Evolutionary conservation across 2,113 vertebrate species (phyloP).

Genomic region (Calonectris borealis): DNA sequence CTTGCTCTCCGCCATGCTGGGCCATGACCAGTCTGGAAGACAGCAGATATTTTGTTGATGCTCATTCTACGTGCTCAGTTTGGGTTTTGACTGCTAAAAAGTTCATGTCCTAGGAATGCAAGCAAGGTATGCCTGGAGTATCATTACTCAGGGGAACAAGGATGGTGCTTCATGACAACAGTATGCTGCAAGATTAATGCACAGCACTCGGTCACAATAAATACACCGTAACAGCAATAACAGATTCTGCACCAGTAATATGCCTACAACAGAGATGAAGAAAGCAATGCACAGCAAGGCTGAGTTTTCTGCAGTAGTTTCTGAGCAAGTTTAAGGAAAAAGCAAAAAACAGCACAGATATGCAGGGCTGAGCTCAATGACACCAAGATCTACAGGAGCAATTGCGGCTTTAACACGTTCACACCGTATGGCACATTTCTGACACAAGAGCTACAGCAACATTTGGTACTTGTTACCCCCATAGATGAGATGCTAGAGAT

Average conservation of each 20-base stretch:
- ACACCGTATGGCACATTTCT: not conserved
- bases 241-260: not conserved
- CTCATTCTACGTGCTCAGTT: not conserved
- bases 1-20: not conserved
- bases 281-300: not conserved
- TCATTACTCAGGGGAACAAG: not conserved
- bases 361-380: not conserved
- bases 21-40: not conserved
- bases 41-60: not conserved
- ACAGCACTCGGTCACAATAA: not conserved
- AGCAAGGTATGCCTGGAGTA: not conserved
- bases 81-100: not conserved
- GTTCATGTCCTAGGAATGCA: not conserved
- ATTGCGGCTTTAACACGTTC: not conserved
- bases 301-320: not conserved
- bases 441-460: slow-evolving; percentile 7
- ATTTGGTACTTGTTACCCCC: slow-evolving; percentile 23
- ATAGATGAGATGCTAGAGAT: not conserved
- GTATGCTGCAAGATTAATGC: not conserved
- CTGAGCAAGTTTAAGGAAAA: not conserved
- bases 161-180: not conserved
- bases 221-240: not conserved
- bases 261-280: not conserved
- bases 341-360: not conserved
- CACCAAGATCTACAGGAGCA: not conserved